Base-by-base conservation (phyloP, 1,140 invertebrate genomes). In the Cryptotermes secundus region DNA sequence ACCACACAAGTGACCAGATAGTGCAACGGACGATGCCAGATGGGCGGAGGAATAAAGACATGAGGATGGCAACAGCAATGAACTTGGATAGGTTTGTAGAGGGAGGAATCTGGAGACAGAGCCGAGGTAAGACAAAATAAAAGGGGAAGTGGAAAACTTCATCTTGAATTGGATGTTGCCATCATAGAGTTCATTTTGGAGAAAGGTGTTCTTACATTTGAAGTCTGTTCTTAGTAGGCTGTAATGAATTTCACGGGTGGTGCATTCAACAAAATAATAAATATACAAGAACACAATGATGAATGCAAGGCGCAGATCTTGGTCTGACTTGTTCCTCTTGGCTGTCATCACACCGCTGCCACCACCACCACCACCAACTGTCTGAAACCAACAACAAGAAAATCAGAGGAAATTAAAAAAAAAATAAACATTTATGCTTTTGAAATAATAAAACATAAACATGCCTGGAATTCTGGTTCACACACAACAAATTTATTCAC, bases 371-470 rank as follows among this genome's bases (percentile, higher is more conserved):
- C 59, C 9, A 31, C 7, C 14, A n/a, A 9, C 59, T 91, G 99
- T 99, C 97, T 98, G 95, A 88, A 95, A 94, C 88, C 89, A 88
- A 87, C 83, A 84, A 42, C 36, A 45, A 82, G 81, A 83, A 84
- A 86, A 83, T 84, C 79, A 85, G n/a, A 34, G 45, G n/a, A 80
- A 80, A 53, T 72, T 79, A 45, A 16, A 80, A 79, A 34, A 34
- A 49, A 34, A n/a, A n/a, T n/a, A n/a, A 34, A 45, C 38, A 53
- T 10, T 49, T 82, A 79, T 42, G 26, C 59, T 72, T 72, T 31
- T 19, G 45, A 26, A 26, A 38, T 38, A 38, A 38, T 12, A 38
- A 72, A 72, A 72, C 59, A 72, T n/a, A 26, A 72, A 72, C 79
- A 84, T 84, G 83, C 83, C 83, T 80, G 83, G 49, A 84, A 79